Evolutionary conservation across 30 jellyfish, hydroid and myxozoan genomes (phyloP), one percentile per base, ranked within the genome.

Genomic region (Hydractinia echinata): DNA sequence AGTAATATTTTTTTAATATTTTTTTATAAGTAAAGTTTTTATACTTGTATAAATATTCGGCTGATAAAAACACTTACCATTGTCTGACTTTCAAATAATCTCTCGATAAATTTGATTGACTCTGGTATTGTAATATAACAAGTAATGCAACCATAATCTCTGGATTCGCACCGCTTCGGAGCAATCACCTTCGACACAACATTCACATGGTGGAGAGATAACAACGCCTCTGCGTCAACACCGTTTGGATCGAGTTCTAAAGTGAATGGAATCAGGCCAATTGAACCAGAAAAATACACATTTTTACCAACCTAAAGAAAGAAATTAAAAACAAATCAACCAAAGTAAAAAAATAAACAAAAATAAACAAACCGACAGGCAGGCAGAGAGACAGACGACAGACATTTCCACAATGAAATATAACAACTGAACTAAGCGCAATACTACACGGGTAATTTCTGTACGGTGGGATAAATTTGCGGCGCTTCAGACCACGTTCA

Each of bases 231-330:
- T 5, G 48, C 62, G 52, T 53, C 39, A 52, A 86, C 55, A 51
- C 88, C 92, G 30, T 69, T 82, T 4, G 60, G 30, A 15, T 66
- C 81, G 4, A 91, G 77, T 49, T 15, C 54, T 96, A 91, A 85
- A 39, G 95, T 66, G 13, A 87, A 79, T 4, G 97, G 96, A 39
- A 70, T 68, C 76, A 91, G 60, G 44, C 95, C 95, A 18, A 91
- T 91, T 5, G 94, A 86, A 10, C 97, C 97, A 51, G 97, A 91
- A 30, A 82, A 81, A 76, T 68, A 91, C 30, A 86, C 76, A 13
- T 69, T 49, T 15, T 76, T 44, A 8, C 83, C 89, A 66, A 81
- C 73, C 97, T 90, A 78, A 18, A 79, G 21, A 76, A 51, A 6
- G 20, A 54, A 71, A 71, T 19, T 14, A 19, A 50, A 50, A 8